phyloP scores from a whole-genome alignment of 2,797 vertebrate genomes.

The Bovichtus diacanthus region DNA sequence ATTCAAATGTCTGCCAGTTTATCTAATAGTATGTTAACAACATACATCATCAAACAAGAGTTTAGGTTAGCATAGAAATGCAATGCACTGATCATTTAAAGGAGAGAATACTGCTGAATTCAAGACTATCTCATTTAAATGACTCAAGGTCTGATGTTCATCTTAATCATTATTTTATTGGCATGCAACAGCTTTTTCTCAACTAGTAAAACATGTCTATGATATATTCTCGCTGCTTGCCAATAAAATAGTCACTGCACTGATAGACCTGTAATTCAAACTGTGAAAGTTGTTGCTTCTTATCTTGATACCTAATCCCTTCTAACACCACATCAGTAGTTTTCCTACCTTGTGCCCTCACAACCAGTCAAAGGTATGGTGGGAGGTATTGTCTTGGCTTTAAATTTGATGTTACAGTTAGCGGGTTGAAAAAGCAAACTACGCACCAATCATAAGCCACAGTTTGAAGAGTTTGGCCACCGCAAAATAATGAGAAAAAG shows the following conservation, averaged over 20 bases:
- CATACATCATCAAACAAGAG: neutral
- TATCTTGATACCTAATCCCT: neutral
- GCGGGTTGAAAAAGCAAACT: neutral
- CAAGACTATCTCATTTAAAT: neutral
- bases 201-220: neutral
- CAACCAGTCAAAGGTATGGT: neutral
- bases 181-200: neutral
- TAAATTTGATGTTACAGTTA: conserved; percentile 8
- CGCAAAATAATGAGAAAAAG: conserved; percentile 7
- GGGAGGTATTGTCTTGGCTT: neutral
- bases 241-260: neutral
- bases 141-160: neutral
- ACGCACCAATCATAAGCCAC: neutral
- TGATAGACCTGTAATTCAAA: neutral
- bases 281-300: conserved; percentile 2
- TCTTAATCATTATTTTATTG: neutral
- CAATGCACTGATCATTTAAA: neutral
- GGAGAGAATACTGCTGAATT: neutral
- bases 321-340: neutral
- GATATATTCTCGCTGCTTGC: neutral
- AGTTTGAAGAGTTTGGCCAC: neutral
- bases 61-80: neutral
- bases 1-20: neutral
- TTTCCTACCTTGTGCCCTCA: neutral
- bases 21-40: neutral